A percentile compares a stretch with the other conserved stretches of the same genome.
Conservation (phyloP, 2,888 invertebrate species). For the Ectemnius continuus region DNA sequence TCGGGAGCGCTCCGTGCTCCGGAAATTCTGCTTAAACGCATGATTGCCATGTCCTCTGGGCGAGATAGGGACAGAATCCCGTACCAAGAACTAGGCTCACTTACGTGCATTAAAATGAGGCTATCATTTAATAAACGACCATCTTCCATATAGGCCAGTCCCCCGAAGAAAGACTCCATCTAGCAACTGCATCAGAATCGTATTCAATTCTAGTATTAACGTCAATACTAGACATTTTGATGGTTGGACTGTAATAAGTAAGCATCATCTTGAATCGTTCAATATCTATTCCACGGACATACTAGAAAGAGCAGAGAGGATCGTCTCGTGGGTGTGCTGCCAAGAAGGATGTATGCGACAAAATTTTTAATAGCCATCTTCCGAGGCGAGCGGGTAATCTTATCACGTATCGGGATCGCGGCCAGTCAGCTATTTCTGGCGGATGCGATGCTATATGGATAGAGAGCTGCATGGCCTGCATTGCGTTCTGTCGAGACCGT, state of each 20-base stretch:
- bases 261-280: no score
- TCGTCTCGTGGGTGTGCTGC: no score
- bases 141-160: background rate
- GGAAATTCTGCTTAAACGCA: constrained; percentile 54
- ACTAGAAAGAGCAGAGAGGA: no score
- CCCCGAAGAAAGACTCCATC: background rate
- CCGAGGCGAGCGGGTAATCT: background rate
- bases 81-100: background rate
- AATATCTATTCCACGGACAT: no score
- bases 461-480: no score
- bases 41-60: constrained; percentile 48
- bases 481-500: background rate
- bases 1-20: constrained; percentile 27
- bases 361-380: no score
- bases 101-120: background rate
- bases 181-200: no score
- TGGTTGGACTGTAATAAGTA: no score
- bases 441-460: background rate
- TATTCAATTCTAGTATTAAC: no score
- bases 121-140: background rate
- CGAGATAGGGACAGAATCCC: constrained; percentile 16
- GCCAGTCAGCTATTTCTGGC: background rate
- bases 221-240: no score
- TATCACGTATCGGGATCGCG: constrained; percentile 1
- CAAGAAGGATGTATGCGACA: no score